Evolutionary conservation across 2,888 invertebrate species (phyloP).

Genomic region (Microchrysa polita): DNA sequence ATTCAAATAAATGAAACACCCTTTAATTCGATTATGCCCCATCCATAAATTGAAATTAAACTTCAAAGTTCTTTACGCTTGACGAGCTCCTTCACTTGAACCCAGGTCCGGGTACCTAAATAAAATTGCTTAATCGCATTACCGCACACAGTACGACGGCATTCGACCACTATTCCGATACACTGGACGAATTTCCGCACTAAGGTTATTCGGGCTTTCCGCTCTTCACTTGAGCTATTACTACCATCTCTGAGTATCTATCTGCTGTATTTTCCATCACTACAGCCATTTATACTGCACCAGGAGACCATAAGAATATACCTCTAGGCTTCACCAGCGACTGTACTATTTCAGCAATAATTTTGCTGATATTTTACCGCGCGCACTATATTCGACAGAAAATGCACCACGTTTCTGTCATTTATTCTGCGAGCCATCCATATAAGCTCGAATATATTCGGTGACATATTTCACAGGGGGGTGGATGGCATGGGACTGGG

Average conservation of each 20-base stretch:
- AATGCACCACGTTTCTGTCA: constrained; percentile 35
- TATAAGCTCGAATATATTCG: constrained; percentile 34
- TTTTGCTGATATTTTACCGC: constrained; percentile 17
- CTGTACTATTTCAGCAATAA: constrained; percentile 24
- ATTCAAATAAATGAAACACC: no score
- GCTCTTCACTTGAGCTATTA: no score
- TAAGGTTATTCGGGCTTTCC: no score
- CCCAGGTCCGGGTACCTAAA: constrained; percentile 21
- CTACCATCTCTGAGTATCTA: no score
- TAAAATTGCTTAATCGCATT: constrained; percentile 39
- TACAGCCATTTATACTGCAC: no score
- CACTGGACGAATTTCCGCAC: background rate
- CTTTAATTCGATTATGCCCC: constrained; percentile 28
- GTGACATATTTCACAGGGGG: constrained; percentile 36
- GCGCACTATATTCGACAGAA: constrained; percentile 34
- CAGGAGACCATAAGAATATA: no score
- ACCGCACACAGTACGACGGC: constrained; percentile 21
- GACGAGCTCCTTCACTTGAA: constrained; percentile 3
- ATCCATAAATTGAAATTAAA: constrained; percentile 26
- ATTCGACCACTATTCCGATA: background rate
- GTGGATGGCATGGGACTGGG: background rate
- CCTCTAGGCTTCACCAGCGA: no score
- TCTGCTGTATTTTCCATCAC: no score
- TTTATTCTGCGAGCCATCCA: constrained; percentile 37
- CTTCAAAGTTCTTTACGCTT: constrained; percentile 36